Percentiles rank a stretch among this genome's conserved stretches.
These are phyloP conservation scores for Melanargia galathea DNA, from an alignment of 2,888 invertebrate species.

Conservation along the genomic window DNA sequence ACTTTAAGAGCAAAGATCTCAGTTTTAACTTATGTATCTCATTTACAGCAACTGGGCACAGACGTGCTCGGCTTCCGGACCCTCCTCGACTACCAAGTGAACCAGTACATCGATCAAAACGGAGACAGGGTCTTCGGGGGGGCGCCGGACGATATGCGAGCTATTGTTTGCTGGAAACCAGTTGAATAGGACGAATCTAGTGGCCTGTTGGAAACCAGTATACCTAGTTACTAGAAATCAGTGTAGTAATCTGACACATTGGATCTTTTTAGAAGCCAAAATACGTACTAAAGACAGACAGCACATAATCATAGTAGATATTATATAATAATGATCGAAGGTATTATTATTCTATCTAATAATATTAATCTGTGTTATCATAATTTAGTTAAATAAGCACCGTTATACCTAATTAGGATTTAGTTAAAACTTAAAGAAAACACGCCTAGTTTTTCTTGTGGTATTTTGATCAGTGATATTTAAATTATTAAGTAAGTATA, in stretches of 20 bases:
- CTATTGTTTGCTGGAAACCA: slow-evolving; percentile 90
- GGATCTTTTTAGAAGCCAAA: background rate
- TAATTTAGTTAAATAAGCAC: too few species aligned
- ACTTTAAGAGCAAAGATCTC: too few species aligned
- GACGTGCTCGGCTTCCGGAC: slow-evolving; percentile 90
- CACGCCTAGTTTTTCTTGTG: slow-evolving; percentile 2
- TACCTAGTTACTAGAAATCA: background rate
- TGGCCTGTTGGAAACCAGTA: background rate
- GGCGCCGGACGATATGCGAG: slow-evolving; percentile 89
- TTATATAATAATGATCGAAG: too few species aligned
- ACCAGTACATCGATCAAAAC: slow-evolving; percentile 87
- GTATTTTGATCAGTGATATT: slow-evolving; percentile 5
- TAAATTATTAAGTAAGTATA: background rate
- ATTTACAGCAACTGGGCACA: slow-evolving; percentile 88
- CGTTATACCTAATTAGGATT: background rate
- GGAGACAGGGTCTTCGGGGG: slow-evolving; percentile 87
- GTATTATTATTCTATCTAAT: too few species aligned
- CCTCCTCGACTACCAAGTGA: slow-evolving; percentile 90
- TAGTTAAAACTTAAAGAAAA: background rate
- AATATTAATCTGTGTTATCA: background rate
- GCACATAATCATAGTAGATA: too few species aligned
- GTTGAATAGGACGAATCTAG: slow-evolving; percentile 49
- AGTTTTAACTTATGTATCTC: background rate
- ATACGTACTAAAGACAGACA: too few species aligned
- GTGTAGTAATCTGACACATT: background rate